phyloP scores from a whole-genome alignment of 2,888 invertebrate species.

The Sialis lutaria region DNA sequence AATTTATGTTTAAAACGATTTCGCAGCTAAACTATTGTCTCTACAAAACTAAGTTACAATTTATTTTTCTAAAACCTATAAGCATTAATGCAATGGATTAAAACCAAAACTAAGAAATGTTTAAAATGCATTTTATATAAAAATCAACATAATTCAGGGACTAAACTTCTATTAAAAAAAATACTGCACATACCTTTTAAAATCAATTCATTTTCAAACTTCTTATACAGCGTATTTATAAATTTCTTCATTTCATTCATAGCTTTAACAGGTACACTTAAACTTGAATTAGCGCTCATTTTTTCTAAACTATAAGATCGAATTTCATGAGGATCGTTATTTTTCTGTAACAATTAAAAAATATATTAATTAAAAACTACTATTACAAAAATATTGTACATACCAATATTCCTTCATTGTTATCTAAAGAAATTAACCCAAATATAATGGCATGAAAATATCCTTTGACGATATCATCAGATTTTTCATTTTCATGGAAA shows the following conservation, averaged over 20 bases:
- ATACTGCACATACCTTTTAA: no score
- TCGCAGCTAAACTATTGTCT: no score
- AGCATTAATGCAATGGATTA: no score
- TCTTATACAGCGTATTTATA: not conserved
- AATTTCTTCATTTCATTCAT: not conserved
- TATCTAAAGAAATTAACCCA: slow-evolving; percentile 23
- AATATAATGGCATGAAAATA: slow-evolving; percentile 51
- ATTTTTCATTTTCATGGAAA: slow-evolving; percentile 30
- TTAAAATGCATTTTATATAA: no score
- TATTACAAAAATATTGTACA: not conserved
- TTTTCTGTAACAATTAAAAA: not conserved
- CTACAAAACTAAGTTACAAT: no score
- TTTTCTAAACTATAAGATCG: no score
- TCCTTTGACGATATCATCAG: slow-evolving; percentile 40
- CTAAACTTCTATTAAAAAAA: no score
- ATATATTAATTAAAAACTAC: not conserved
- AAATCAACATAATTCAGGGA: no score
- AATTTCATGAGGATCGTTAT: no score
- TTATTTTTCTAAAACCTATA: no score
- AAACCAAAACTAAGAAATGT: no score
- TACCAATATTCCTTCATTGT: slow-evolving; percentile 13
- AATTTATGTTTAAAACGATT: no score
- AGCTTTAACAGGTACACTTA: not conserved
- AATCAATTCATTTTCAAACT: not conserved
- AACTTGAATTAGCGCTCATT: not conserved